A percentile compares a stretch with the other conserved stretches of the same genome.
Evolutionary conservation across 2,797 vertebrate genomes (phyloP).

Genomic region (Thunnus albacares): DNA sequence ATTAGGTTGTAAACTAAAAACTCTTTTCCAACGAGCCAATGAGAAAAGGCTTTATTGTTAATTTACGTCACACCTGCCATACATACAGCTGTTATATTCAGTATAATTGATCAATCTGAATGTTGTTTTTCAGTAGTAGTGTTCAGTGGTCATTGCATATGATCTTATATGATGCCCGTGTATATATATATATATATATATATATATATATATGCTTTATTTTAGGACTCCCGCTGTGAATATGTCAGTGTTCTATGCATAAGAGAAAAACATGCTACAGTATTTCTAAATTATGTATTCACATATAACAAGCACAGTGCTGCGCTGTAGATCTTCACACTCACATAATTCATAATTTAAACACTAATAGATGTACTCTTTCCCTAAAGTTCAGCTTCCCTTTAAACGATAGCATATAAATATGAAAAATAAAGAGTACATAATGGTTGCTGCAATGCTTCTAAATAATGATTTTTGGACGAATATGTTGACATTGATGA

Average conservation of each 20-base stretch:
- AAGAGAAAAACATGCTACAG: slow-evolving; percentile 33
- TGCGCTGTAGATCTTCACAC: slow-evolving; percentile 44
- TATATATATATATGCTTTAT: neutral
- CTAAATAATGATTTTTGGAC: neutral
- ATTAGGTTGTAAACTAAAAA: neutral
- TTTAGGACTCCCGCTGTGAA: slow-evolving; percentile 12
- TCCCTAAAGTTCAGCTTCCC: slow-evolving; percentile 21
- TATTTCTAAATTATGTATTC: slow-evolving; percentile 67
- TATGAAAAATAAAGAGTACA: neutral
- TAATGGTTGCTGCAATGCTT: neutral
- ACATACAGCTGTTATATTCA: neutral
- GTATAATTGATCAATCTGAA: neutral
- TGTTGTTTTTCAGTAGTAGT: neutral
- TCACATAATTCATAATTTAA: slow-evolving; percentile 72
- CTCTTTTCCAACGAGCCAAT: neutral
- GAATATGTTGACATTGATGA: slow-evolving; percentile 18
- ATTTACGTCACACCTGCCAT: neutral
- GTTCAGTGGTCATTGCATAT: neutral
- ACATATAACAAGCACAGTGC: slow-evolving; percentile 43
- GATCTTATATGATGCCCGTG: neutral
- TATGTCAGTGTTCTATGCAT: slow-evolving; percentile 13
- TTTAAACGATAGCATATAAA: neutral
- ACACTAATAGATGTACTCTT: slow-evolving; percentile 56
- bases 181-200: neutral
- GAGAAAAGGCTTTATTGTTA: neutral